Base-by-base conservation (phyloP, 2,113 vertebrate genomes). In the Desmodus rotundus region DNA sequence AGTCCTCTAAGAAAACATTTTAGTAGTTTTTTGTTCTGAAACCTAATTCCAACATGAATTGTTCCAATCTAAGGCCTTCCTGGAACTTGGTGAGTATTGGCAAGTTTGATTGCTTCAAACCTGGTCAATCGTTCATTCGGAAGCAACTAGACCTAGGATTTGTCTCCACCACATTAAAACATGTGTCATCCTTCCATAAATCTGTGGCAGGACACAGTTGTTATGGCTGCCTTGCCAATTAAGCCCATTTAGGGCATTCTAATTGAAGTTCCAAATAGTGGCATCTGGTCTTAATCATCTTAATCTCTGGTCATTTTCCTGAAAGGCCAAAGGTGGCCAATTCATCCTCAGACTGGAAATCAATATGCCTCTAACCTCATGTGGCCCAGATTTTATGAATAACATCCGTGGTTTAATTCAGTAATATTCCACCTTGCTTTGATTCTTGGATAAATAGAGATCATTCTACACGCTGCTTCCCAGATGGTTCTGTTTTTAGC, bases 231-330 rank as follows among this genome's bases (percentile, higher is more conserved):
- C 90, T 93, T 96, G 95, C 92, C 61, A 81, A 83, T 91, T 94
- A 88, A 94, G 73, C 17, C 36, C 72, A 61, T 74, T 95, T 92
- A 67, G 61, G 77, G 94, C 43, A 96, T 90, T 93, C 95, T 90
- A 90, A 86, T 33, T 74, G 96, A 92, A 93, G 81, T 50, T 97
- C 93, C 91, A 85, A 92, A 87, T 68, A 54, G 67, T 82, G 41
- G 74, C 97, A 96, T 98, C 97, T 98, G 95, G 94, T 97, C 86
- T 82, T 94, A 93, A 96, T 98, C 96, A 96, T 93, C 89, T 94
- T 88, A 97, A 97, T 89, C 87, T 82, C 94, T 96, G 97, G 96
- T 96, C 95, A 96, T 93, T 97, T 97, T 97, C 96, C 94, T 97
- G 86, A 97, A 97, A 96, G 96, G 91, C 93, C 91, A 92, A 86